Conservation (phyloP, 2,888 invertebrate species). For the Aplocera efformata region DNA sequence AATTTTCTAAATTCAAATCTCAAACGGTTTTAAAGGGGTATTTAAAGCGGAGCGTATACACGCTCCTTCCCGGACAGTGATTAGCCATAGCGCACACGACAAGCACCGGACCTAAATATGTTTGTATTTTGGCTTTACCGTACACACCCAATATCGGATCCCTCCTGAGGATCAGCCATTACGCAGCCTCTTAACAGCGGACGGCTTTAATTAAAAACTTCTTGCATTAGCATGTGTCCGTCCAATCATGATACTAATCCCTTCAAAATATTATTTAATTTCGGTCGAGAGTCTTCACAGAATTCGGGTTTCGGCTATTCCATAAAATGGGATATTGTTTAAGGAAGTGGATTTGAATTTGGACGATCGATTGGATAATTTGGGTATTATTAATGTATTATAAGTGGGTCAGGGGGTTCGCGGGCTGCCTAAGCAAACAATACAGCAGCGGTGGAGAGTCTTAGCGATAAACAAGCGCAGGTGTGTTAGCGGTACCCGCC, state of each 20-base stretch:
- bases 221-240: conserved; percentile 77
- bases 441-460: conserved; percentile 44
- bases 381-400: conserved; percentile 57
- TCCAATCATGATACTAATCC: conserved; percentile 68
- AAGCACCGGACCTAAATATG: conserved; percentile 76
- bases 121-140: conserved; percentile 74
- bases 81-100: conserved; percentile 66
- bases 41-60: conserved; percentile 58
- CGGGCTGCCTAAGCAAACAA: conserved; percentile 65
- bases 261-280: conserved; percentile 74
- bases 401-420: conserved; percentile 52
- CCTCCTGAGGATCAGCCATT: conserved; percentile 75
- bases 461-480: conserved; percentile 70
- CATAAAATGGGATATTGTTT: conserved; percentile 26
- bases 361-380: conserved; percentile 38
- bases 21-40: conserved; percentile 53
- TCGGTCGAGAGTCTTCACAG: conserved; percentile 38
- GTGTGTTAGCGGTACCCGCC: conserved; percentile 49
- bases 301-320: conserved; percentile 28
- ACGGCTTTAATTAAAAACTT: conserved; percentile 80
- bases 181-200: conserved; percentile 77
- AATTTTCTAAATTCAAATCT: conserved; percentile 24
- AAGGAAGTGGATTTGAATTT: conserved; percentile 21
- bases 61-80: conserved; percentile 56
- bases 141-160: conserved; percentile 74